These are phyloP conservation scores for Agrochola macilenta DNA, from an alignment of 2,888 invertebrate genomes.

Conservation along the genomic window DNA sequence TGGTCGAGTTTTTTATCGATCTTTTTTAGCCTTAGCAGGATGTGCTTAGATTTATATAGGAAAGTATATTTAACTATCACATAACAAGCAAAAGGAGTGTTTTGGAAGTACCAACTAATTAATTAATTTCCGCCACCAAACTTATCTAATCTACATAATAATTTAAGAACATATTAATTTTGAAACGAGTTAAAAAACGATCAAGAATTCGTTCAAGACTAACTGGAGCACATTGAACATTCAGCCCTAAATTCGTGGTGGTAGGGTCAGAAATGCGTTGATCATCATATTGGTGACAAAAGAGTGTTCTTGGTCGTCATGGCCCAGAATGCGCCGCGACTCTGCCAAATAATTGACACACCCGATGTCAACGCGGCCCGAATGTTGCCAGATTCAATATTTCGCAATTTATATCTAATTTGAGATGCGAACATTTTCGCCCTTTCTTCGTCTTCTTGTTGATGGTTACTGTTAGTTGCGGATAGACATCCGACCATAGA, in stretches of 20 bases:
- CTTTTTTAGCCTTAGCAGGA: slow-evolving; percentile 20
- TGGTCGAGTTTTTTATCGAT: slow-evolving; percentile 16
- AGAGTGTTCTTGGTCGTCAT: slow-evolving; percentile 80
- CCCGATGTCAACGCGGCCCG: slow-evolving; percentile 82
- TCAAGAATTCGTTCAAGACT: slow-evolving; percentile 37
- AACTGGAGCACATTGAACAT: slow-evolving; percentile 30
- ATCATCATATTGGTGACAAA: slow-evolving; percentile 70
- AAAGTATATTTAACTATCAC: slow-evolving; percentile 35
- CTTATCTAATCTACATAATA: slow-evolving; percentile 39
- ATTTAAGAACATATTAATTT: slow-evolving; percentile 60
- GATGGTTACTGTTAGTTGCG: slow-evolving; percentile 17
- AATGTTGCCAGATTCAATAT: slow-evolving; percentile 83
- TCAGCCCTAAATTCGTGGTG: slow-evolving; percentile 40
- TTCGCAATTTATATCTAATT: slow-evolving; percentile 87
- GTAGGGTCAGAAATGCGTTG: slow-evolving; percentile 61
- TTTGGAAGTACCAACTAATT: slow-evolving; percentile 39
- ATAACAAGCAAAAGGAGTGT: slow-evolving; percentile 42
- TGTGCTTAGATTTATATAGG: slow-evolving; percentile 25
- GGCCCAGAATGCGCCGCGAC: slow-evolving; percentile 86
- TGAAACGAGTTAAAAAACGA: slow-evolving; percentile 48
- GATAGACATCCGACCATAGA: neutral
- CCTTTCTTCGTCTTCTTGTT: slow-evolving; percentile 41
- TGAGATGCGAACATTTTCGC: slow-evolving; percentile 63
- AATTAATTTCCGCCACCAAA: slow-evolving; percentile 48
- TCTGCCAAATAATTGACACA: slow-evolving; percentile 89